Conservation (phyloP, 2,888 invertebrate genomes). For the Pseudeuparius sepicola region DNA sequence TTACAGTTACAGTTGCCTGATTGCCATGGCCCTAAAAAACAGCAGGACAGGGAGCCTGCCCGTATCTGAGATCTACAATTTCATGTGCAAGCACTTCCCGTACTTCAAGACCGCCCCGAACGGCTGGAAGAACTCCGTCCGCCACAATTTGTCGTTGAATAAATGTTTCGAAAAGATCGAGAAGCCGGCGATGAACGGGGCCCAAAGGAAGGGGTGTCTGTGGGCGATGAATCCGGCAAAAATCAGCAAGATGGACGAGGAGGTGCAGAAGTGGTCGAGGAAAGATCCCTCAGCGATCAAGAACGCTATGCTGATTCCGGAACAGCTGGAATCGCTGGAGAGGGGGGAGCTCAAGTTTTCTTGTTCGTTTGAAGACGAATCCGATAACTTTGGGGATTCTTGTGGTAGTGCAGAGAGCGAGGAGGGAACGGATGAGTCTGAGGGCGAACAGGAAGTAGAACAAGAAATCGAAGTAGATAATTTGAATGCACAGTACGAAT, state of each 20-base stretch:
- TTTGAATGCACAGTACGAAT: slow-evolving; percentile 33
- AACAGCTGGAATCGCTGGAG: slow-evolving; percentile 69
- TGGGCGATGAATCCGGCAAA: slow-evolving; percentile 97
- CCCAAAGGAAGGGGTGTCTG: slow-evolving; percentile 79
- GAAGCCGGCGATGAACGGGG: slow-evolving; percentile 80
- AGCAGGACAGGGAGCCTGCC: slow-evolving; percentile 89
- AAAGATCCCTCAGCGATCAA: slow-evolving; percentile 90
- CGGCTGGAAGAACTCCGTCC: slow-evolving; percentile 98
- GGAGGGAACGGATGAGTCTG: slow-evolving; percentile 52
- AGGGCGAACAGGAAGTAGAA: slow-evolving; percentile 42
- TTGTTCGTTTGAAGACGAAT: slow-evolving; percentile 40
- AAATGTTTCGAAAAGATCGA: slow-evolving; percentile 99
- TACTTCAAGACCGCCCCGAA: slow-evolving; percentile 97
- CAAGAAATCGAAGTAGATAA: slow-evolving; percentile 23
- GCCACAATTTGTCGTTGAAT: slow-evolving; percentile 94
- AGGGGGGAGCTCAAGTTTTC: slow-evolving; percentile 82
- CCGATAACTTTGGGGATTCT: slow-evolving; percentile 42
- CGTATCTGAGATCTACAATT: slow-evolving; percentile 96
- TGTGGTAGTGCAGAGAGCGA: slow-evolving; percentile 57
- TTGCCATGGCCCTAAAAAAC: slow-evolving; percentile 96
- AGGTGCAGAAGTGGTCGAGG: slow-evolving; percentile 94
- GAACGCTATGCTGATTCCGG: slow-evolving; percentile 90
- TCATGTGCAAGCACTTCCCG: slow-evolving; percentile 98
- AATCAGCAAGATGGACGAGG: slow-evolving; percentile 94
- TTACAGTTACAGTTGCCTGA: slow-evolving; percentile 95